These are phyloP conservation scores for Amniataba percoides DNA, from an alignment of 2,797 vertebrate genomes.

Conservation along the genomic window DNA sequence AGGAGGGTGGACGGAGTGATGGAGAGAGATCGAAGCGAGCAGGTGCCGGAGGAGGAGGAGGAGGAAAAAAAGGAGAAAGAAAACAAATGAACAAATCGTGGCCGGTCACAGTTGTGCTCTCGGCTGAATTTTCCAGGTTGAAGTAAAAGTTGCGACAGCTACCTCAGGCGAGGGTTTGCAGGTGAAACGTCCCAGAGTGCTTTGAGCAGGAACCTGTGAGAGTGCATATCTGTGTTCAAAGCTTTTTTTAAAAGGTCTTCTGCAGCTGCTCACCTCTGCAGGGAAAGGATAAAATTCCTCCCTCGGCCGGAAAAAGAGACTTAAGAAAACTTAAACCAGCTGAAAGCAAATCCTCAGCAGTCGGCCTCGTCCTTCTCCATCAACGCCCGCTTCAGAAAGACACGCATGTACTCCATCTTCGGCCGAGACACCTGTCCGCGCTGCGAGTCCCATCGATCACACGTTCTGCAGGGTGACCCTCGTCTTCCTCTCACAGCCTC, in stretches of 20 bases:
- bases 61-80: slow-evolving; percentile 26
- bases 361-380: slow-evolving; percentile 15
- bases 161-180: slow-evolving; percentile 18
- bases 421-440: slow-evolving; percentile 35
- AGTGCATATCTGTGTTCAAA: slow-evolving; percentile 30
- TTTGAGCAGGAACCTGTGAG: slow-evolving; percentile 14
- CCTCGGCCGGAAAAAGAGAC: slow-evolving; percentile 35
- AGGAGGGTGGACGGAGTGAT: slow-evolving; percentile 47
- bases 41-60: slow-evolving; percentile 56
- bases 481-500: slow-evolving; percentile 33
- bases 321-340: slow-evolving; percentile 41
- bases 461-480: slow-evolving; percentile 58
- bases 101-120: slow-evolving; percentile 42
- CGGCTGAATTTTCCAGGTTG: slow-evolving; percentile 23
- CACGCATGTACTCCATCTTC: slow-evolving; percentile 54
- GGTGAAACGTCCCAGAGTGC: slow-evolving; percentile 51
- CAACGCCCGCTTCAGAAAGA: neutral
- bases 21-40: slow-evolving; percentile 50
- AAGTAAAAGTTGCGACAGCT: slow-evolving; percentile 41
- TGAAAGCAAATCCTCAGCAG: slow-evolving; percentile 32
- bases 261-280: slow-evolving; percentile 39
- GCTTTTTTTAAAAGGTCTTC: slow-evolving; percentile 27
- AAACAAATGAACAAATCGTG: slow-evolving; percentile 36
- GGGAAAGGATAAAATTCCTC: slow-evolving; percentile 40
- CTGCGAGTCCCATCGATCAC: slow-evolving; percentile 34